Base-by-base conservation (phyloP, 2,113 vertebrate species). In the Tor tambroides region DNA sequence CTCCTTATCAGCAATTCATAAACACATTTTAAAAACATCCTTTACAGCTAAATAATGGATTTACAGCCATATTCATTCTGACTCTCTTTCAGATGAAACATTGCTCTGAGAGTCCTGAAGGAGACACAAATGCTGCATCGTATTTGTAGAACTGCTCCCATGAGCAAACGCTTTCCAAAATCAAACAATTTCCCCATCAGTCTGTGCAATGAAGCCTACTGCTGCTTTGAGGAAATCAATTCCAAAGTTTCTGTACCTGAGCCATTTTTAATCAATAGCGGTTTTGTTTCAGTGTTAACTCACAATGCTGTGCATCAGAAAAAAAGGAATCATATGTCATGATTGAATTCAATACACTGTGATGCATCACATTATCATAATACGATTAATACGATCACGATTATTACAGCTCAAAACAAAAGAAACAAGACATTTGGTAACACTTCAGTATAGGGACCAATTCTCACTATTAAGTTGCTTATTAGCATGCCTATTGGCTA, bases 71-170 rank as follows among this genome's bases (percentile, higher is more conserved):
- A 38, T 41, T 38, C 7, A 38, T 72, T 72, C 30, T 23, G 69
- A 69, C 30, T 69, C 14, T 28, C 65, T 19, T 32, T 69, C 65
- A 69, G 65, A 72, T 72, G 69, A 72, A 72, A 38, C 69, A 72
- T 41, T 72, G 69, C 69, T 38, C 32, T 38, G 32, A 71, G 32
- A 11, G 69, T 72, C 69, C 69, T 72, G 19, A 72, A 38, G 69
- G 69, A 38, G 69, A 72, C 19, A 23, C 32, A 41, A 4, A 72
- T 72, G 69, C 69, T 72, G 69, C 32, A 23, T 38, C 1, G 30
- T 35, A 19, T 35, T 72, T 72, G 9, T 30, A 72, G 69, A 72
- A 38, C 19, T 10, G 69, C 69, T 38, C 19, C 67, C 69, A 69
- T 69, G 65, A 69, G 28, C 65, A 69, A 69, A 69, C 28, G 15